phyloP scores from a whole-genome alignment of 2,888 invertebrate species.

The Euspilapteryx auroguttella region DNA sequence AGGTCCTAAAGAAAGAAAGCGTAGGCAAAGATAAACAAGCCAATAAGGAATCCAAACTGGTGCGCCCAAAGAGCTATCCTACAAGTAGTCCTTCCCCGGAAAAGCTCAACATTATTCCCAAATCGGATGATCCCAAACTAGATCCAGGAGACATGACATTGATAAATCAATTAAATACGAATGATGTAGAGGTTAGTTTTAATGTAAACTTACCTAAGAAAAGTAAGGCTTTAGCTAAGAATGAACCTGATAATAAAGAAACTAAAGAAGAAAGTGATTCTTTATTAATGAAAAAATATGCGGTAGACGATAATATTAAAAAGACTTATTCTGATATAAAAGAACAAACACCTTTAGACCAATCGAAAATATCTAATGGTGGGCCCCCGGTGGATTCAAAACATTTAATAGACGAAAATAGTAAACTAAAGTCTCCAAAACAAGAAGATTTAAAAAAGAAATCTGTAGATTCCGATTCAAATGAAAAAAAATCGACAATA shows the following conservation, averaged over 20 bases:
- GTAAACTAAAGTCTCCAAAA: too few species aligned
- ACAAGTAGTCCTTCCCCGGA: slow-evolving; percentile 43
- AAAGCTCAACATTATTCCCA: slow-evolving; percentile 29
- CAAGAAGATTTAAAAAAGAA: slow-evolving; percentile 23
- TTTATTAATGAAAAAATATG: slow-evolving; percentile 34
- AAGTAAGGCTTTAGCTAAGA: slow-evolving; percentile 16
- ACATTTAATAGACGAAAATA: too few species aligned
- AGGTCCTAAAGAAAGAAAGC: slow-evolving; percentile 15
- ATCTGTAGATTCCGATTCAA: slow-evolving; percentile 19
- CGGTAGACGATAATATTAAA: slow-evolving; percentile 20
- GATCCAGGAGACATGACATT: slow-evolving; percentile 14
- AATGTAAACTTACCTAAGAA: slow-evolving; percentile 45
- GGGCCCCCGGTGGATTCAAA: slow-evolving; percentile 15
- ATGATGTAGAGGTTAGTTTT: slow-evolving; percentile 47
- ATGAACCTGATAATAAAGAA: slow-evolving; percentile 11
- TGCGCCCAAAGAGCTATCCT: slow-evolving; percentile 66
- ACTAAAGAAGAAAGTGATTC: slow-evolving; percentile 8
- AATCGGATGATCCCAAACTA: slow-evolving; percentile 21
- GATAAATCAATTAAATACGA: slow-evolving; percentile 19
- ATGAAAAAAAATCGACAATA: slow-evolving; percentile 37
- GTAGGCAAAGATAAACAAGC: slow-evolving; percentile 19
- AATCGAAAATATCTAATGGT: slow-evolving; percentile 20
- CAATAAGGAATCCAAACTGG: slow-evolving; percentile 40
- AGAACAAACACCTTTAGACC: slow-evolving; percentile 14
- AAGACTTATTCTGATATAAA: slow-evolving; percentile 14